These are phyloP conservation scores for Coregonus sp. DNA, from an alignment of 2,797 vertebrate species.

Conservation along the genomic window DNA sequence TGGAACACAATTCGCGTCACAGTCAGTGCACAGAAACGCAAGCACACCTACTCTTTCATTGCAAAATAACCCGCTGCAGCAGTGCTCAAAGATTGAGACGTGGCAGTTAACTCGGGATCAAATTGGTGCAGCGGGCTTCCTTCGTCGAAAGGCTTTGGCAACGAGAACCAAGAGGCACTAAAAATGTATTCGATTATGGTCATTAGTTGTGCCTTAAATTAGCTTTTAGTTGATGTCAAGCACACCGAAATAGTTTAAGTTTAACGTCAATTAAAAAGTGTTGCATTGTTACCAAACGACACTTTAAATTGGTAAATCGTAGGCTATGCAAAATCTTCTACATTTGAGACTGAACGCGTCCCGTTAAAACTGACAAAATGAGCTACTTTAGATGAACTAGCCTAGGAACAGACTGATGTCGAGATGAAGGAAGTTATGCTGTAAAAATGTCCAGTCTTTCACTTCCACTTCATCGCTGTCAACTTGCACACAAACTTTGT, in stretches of 20 bases:
- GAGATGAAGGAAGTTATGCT: background rate
- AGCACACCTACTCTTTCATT: background rate
- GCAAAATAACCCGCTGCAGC: conserved; percentile 19
- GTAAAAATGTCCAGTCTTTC: background rate
- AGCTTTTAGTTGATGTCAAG: background rate
- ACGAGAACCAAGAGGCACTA: conserved; percentile 20
- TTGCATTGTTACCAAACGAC: background rate
- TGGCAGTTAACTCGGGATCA: conserved; percentile 79
- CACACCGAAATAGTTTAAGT: background rate
- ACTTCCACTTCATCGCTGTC: background rate
- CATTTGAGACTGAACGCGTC: background rate
- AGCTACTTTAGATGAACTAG: background rate
- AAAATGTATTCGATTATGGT: background rate
- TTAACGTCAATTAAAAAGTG: background rate
- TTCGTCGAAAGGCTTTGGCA: conserved; percentile 24
- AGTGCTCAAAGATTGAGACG: conserved; percentile 79
- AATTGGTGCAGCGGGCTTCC: conserved; percentile 54
- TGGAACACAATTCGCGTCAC: background rate
- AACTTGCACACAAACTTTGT: background rate
- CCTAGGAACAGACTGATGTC: background rate
- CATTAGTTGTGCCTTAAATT: background rate
- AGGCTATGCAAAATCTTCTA: background rate
- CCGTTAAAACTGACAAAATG: background rate
- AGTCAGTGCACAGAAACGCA: background rate
- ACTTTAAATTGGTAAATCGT: background rate